phyloP scores from a whole-genome alignment of 2,888 invertebrate species.

The Heterodera filipjevi region DNA sequence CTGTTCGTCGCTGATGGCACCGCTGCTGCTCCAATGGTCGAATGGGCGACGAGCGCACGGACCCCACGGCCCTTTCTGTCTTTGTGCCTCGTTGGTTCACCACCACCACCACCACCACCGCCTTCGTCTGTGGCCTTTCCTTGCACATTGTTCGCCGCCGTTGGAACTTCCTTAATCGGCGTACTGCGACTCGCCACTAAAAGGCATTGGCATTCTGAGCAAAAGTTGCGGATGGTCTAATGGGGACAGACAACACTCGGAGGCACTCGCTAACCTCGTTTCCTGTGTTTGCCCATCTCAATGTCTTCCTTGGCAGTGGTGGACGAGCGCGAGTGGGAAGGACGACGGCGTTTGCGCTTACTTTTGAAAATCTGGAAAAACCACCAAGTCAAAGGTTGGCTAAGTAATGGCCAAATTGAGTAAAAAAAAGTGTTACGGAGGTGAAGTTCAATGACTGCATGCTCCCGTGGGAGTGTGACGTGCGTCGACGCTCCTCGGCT shows the following conservation, averaged over 20 bases:
- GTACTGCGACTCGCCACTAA: conserved; percentile 23
- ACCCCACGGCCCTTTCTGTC: neutral
- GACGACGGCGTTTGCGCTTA: conserved; percentile 30
- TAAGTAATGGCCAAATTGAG: neutral
- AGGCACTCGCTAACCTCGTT: conserved; percentile 17
- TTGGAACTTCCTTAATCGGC: neutral
- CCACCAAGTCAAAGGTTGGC: neutral
- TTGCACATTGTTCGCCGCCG: neutral
- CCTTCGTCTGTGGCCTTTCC: neutral
- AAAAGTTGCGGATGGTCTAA: conserved; percentile 6
- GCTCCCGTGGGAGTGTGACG: conserved; percentile 51
- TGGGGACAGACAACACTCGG: neutral
- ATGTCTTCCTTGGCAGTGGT: conserved; percentile 11
- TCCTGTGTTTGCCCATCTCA: conserved; percentile 13
- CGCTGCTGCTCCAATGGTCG: neutral
- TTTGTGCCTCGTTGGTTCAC: neutral
- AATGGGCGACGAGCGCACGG: neutral
- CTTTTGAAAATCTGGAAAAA: conserved; percentile 39
- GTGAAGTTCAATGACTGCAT: conserved; percentile 51
- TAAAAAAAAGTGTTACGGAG: conserved; percentile 35
- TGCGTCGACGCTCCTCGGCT: conserved; percentile 37
- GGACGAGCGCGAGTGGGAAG: conserved; percentile 13
- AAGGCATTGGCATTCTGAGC: conserved; percentile 32
- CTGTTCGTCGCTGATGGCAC: conserved; percentile 2
- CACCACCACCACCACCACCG: neutral